Conservation (phyloP, 2,888 invertebrate species). For the Yponomeuta malinellus region DNA sequence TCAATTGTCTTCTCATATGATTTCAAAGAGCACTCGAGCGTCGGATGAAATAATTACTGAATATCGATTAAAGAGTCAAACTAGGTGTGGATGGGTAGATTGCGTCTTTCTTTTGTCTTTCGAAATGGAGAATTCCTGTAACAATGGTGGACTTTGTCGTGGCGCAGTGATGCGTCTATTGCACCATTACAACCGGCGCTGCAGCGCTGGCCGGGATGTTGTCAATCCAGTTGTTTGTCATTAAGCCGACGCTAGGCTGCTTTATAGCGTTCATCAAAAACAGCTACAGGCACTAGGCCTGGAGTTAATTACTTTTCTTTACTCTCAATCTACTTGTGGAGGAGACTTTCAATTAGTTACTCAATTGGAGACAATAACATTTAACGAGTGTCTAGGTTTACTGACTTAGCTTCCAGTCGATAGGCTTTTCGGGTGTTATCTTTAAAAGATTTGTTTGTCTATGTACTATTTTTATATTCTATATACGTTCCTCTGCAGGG, state of each 20-base stretch:
- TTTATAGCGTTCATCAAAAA: slow-evolving; percentile 36
- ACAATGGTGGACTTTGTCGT: slow-evolving; percentile 48
- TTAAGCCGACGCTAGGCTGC: slow-evolving; percentile 33
- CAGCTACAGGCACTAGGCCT: slow-evolving; percentile 17
- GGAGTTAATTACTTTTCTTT: slow-evolving; percentile 8
- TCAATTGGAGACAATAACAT: slow-evolving; percentile 27
- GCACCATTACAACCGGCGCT: slow-evolving; percentile 12
- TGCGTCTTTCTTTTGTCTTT: slow-evolving; percentile 46
- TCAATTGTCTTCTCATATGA: slow-evolving; percentile 16
- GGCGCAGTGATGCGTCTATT: slow-evolving; percentile 34
- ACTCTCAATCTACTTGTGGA: neutral
- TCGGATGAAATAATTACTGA: slow-evolving; percentile 38
- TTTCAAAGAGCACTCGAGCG: slow-evolving; percentile 22
- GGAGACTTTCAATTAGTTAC: neutral
- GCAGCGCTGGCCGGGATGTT: slow-evolving; percentile 14
- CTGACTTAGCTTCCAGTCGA: no score
- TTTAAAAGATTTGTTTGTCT: no score
- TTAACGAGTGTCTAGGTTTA: neutral
- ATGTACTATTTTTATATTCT: no score
- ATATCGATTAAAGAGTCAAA: slow-evolving; percentile 41
- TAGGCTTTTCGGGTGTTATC: no score
- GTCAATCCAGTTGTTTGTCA: slow-evolving; percentile 32
- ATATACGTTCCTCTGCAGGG: no score
- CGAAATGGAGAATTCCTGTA: slow-evolving; percentile 38
- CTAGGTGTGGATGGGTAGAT: slow-evolving; percentile 31